Percentiles rank a stretch among this genome's conserved stretches.
phyloP scores from a whole-genome alignment of 35 echinoderm and acorn worm genomes.

The Apostichopus parvimensis region DNA sequence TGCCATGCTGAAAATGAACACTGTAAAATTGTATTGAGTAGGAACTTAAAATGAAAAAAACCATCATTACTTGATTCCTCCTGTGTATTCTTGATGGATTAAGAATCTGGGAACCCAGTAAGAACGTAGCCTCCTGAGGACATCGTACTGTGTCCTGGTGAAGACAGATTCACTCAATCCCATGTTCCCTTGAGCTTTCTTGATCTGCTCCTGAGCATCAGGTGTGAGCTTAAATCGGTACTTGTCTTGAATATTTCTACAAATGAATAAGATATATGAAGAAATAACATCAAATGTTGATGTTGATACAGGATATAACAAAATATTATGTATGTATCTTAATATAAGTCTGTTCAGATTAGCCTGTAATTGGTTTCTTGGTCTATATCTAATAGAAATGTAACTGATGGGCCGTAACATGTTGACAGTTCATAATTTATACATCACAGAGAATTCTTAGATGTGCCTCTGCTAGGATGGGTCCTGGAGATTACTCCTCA shows the following conservation, averaged over 20 bases:
- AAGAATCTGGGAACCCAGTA: constrained; percentile 98
- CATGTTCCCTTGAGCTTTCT: constrained; percentile 89
- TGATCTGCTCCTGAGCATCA: constrained; percentile 96
- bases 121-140: constrained; percentile 80
- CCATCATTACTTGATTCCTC: constrained; percentile 63
- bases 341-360: neutral
- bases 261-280: neutral
- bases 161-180: constrained; percentile 98
- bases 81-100: constrained; percentile 83
- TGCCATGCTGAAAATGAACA: too few relatives aligned
- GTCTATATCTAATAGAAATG: neutral
- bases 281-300: neutral
- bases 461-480: too few relatives aligned
- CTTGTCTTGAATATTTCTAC: constrained; percentile 97
- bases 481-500: too few relatives aligned
- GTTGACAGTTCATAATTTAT: too few relatives aligned
- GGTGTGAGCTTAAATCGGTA: constrained; percentile 91
- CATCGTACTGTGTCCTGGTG: constrained; percentile 96
- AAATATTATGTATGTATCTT: too few relatives aligned
- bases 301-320: too few relatives aligned
- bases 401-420: neutral
- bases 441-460: too few relatives aligned
- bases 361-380: neutral
- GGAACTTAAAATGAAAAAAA: neutral
- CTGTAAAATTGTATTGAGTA: too few relatives aligned